Percentiles rank a stretch among this genome's conserved stretches.
Conservation (phyloP, 2,888 invertebrate genomes). For the Abscondita cerata region DNA sequence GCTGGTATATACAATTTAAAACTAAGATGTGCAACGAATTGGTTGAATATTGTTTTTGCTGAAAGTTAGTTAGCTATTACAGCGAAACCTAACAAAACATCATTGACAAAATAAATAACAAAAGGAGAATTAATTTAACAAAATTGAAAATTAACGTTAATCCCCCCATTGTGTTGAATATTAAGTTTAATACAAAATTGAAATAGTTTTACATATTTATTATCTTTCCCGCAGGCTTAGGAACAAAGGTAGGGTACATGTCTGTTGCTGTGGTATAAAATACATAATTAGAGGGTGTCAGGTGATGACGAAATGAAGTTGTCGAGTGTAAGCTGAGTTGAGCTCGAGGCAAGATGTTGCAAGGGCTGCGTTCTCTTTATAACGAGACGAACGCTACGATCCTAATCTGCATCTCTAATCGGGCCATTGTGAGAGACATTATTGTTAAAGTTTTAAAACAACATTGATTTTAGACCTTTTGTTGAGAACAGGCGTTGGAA, state of each 20-base stretch:
- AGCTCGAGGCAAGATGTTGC: conserved; percentile 32
- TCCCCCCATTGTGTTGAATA: conserved; percentile 37
- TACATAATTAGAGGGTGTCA: conserved; percentile 58
- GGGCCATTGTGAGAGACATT: conserved; percentile 24
- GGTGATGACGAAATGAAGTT: conserved; percentile 47
- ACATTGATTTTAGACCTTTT: conserved; percentile 14
- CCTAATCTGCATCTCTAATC: conserved; percentile 33
- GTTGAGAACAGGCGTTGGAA: not conserved
- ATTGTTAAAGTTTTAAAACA: conserved; percentile 9
- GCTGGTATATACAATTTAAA: too few species aligned
- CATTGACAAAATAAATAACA: too few species aligned
- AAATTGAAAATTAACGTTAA: conserved; percentile 32
- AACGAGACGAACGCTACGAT: conserved; percentile 26
- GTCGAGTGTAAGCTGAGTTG: conserved; percentile 32
- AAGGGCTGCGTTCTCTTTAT: conserved; percentile 32
- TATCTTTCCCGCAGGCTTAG: conserved; percentile 24
- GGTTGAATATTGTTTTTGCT: too few species aligned
- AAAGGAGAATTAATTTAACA: conserved; percentile 14
- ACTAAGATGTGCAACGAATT: too few species aligned
- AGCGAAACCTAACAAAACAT: too few species aligned
- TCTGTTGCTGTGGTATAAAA: conserved; percentile 52
- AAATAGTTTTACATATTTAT: conserved; percentile 47
- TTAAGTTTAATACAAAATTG: conserved; percentile 42
- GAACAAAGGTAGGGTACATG: conserved; percentile 44
- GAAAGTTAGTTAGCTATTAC: too few species aligned